These are phyloP conservation scores for Aurelia aurita DNA, from an alignment of 30 jellyfish, hydroid and myxozoan species.

Conservation along the genomic window DNA sequence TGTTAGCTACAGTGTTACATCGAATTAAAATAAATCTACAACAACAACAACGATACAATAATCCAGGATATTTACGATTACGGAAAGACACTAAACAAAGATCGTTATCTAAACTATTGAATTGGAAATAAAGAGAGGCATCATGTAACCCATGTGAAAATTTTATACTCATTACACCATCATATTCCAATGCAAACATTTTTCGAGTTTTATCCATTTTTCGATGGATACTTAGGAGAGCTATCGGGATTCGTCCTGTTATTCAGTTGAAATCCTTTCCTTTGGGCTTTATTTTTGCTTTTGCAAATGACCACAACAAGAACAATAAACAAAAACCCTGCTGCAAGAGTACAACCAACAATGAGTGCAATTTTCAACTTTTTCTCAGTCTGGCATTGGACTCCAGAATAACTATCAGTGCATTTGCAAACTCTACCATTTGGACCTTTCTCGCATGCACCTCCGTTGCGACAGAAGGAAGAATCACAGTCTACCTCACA, in stretches of 20 bases:
- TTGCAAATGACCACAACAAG: neutral
- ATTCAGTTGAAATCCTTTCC: constrained; percentile 28
- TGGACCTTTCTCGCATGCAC: constrained; percentile 38
- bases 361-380: constrained; percentile 3
- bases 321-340: neutral
- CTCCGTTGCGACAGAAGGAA: constrained; percentile 18
- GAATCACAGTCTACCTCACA: constrained; percentile 26
- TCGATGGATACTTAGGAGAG: constrained; percentile 46
- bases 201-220: no score
- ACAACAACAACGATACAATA: no score
- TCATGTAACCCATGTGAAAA: no score
- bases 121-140: no score
- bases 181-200: no score
- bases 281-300: constrained; percentile 1
- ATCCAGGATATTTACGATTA: no score
- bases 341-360: constrained; percentile 36
- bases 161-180: no score
- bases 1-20: no score
- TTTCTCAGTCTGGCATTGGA: constrained; percentile 28
- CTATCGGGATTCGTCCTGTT: constrained; percentile 5
- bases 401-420: constrained; percentile 9
- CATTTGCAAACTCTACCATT: constrained; percentile 55
- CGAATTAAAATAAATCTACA: no score
- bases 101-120: no score
- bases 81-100: no score